phyloP scores from a whole-genome alignment of 2,113 vertebrate genomes.

The Pelvicachromis taeniatus region DNA sequence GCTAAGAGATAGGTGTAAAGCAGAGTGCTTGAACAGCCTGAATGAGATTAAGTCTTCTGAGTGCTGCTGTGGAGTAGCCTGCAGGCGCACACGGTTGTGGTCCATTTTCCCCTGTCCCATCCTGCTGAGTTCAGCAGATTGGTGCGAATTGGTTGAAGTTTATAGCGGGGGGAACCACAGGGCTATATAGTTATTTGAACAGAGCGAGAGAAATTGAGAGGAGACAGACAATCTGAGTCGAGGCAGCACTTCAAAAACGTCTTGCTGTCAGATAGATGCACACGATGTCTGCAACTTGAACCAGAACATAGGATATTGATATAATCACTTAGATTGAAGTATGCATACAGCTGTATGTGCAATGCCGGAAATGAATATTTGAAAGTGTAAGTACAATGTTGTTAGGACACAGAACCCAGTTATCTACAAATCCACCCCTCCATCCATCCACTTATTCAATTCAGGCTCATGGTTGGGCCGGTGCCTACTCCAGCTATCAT shows the following conservation, averaged over 20 bases:
- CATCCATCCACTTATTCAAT: background rate
- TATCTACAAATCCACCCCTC: background rate
- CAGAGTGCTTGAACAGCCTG: conserved; percentile 4
- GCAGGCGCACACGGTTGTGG: conserved; percentile 13
- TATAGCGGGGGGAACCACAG: conserved; percentile 14
- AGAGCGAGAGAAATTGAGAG: conserved; percentile 3
- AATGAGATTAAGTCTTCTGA: conserved; percentile 11
- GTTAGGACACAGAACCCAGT: background rate
- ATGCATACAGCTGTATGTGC: background rate
- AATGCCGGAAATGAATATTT: background rate
- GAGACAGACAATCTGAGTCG: conserved; percentile 2
- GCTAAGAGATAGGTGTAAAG: background rate
- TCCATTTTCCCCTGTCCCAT: conserved; percentile 37
- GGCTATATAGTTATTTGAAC: conserved; percentile 26
- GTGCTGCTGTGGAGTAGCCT: conserved; percentile 32
- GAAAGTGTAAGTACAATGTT: background rate
- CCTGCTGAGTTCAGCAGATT: conserved; percentile 54
- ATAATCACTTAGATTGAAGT: background rate
- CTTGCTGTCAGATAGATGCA: background rate
- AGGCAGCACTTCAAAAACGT: background rate
- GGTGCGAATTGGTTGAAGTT: conserved; percentile 56
- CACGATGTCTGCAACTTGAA: background rate
- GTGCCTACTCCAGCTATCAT: background rate
- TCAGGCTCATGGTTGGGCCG: background rate
- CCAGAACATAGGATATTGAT: background rate